These are phyloP conservation scores for zebrafish (Danio rerio) DNA, from an alignment of 2,113 vertebrate genomes.

Conservation along the genomic window DNA sequence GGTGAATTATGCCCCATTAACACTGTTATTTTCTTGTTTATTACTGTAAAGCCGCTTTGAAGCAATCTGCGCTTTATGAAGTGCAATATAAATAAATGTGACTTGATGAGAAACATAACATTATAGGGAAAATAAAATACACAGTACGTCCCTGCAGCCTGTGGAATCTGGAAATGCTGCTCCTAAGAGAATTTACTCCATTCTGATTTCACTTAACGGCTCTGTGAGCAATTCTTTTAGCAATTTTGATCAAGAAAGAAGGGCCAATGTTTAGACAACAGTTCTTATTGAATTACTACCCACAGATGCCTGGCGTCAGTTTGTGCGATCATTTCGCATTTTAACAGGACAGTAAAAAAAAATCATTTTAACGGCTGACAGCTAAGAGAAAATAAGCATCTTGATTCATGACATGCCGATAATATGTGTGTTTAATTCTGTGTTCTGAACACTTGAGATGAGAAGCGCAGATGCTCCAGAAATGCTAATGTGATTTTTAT, in stretches of 20 bases:
- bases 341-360: background rate
- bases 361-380: background rate
- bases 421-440: background rate
- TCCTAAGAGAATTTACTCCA: too few relatives aligned
- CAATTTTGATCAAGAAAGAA: background rate
- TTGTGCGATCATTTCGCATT: background rate
- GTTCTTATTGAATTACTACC: background rate
- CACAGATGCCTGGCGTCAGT: background rate
- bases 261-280: background rate
- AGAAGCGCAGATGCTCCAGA: background rate
- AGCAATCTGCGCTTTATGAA: background rate
- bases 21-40: background rate
- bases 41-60: background rate
- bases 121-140: slow-evolving; percentile 45
- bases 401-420: background rate
- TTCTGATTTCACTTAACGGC: background rate
- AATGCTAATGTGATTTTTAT: background rate
- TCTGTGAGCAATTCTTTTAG: background rate
- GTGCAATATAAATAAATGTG: slow-evolving; percentile 3
- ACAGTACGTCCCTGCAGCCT: slow-evolving; percentile 43
- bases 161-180: background rate
- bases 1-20: background rate
- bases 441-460: background rate
- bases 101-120: slow-evolving; percentile 47
- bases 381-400: too few relatives aligned